These are phyloP conservation scores for Aurelia coerulea DNA, from an alignment of 30 jellyfish, hydroid and myxozoan genomes.

Conservation along the genomic window DNA sequence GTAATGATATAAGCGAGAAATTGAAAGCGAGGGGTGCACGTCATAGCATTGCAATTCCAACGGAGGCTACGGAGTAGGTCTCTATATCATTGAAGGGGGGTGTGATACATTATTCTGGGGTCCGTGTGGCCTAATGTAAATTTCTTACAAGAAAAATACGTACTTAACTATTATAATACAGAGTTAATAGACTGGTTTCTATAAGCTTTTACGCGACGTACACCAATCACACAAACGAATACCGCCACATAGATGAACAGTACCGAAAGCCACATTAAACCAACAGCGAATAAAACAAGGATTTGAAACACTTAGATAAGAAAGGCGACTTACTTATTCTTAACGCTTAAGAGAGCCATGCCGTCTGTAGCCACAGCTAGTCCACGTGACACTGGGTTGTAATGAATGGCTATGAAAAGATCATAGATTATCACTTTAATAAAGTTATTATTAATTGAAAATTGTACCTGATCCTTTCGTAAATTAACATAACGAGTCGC, in stretches of 20 bases:
- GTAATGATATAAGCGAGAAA: too few relatives aligned
- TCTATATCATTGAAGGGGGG: too few relatives aligned
- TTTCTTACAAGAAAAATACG: too few relatives aligned
- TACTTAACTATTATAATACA: neutral
- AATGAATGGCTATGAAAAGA: conserved; percentile 85
- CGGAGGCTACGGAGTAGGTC: too few relatives aligned
- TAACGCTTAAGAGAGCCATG: conserved; percentile 87
- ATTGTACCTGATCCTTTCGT: conserved; percentile 34
- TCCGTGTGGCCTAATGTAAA: too few relatives aligned
- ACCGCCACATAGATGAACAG: conserved; percentile 50
- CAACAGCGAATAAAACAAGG: conserved; percentile 40
- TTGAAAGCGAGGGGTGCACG: too few relatives aligned
- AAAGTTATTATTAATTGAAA: conserved; percentile 32
- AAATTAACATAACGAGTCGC: conserved; percentile 66
- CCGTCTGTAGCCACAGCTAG: conserved; percentile 96
- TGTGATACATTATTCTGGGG: too few relatives aligned
- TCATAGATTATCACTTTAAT: conserved; percentile 28
- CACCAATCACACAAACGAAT: conserved; percentile 38
- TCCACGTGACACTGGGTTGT: conserved; percentile 97
- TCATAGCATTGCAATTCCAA: too few relatives aligned
- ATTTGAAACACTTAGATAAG: conserved; percentile 32
- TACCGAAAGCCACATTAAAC: conserved; percentile 46
- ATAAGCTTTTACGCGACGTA: neutral
- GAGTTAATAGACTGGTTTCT: neutral
- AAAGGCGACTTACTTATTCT: conserved; percentile 80